Evolutionary conservation across 2,113 vertebrate genomes (phyloP), one percentile per base, ranked within the genome.

Genomic region (Gymnocephalus cernua): DNA sequence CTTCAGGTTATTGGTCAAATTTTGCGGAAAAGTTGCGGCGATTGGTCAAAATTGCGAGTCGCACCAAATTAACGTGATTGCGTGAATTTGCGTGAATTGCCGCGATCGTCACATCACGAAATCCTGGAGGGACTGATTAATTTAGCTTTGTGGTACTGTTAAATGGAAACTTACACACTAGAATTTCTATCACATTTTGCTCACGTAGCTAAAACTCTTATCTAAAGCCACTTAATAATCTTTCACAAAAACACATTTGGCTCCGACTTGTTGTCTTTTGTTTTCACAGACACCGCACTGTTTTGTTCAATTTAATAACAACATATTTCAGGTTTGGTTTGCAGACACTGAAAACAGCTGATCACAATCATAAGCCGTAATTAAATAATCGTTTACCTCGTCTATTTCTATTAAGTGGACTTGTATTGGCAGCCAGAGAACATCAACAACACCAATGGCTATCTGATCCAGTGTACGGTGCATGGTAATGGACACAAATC

Each of bases 171-270:
- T 4, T 8, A 50, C 3, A 50, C 4, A 19, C 2, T 35, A 59
- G 25, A 77, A 44, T 12, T 19, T 67, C 16, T 18, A 11, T 61
- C 29, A n/a, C 10, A 73, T 50, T 69, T 69, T 54, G 47, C 57
- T 41, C 0, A 2, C 51, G 35, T 7, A 38, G 16, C 21, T 59
- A 3, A 57, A 57, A 56, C 10, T 0, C 0, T 15, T 71, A n/a
- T 47, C 23, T 61, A 65, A 25, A 66, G 35, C 18, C 58, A 14
- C 25, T 18, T n/a, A 15, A 38, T 48, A 7, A 45, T 44, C 4
- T 51, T 50, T 41, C 21, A 61, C 66, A 38, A 53, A 58, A 12
- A 45, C 44, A 25, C 10, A 6, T 57, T 41, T 41, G 8, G 19
- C n/a, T 56, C 38, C 14, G 7, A 14, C 0, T 29, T 76, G 2